Percentiles rank a stretch among this genome's conserved stretches.
Evolutionary conservation across 2,888 invertebrate species (phyloP).

Genomic region (Salticus scenicus): DNA sequence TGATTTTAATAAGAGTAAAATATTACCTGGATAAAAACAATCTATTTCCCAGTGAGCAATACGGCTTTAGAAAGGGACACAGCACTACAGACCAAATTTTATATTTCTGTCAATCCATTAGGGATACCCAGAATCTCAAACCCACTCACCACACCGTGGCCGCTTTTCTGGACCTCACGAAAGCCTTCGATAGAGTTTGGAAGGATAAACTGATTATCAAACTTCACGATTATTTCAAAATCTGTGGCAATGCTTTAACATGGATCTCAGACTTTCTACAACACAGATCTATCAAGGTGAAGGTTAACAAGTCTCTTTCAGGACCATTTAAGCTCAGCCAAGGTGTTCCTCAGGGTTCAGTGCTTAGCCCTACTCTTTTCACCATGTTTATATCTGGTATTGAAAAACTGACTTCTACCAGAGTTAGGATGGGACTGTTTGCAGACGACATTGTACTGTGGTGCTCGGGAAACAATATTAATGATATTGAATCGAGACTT

Average conservation of each 20-base stretch:
- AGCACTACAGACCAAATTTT: background rate
- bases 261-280: slow-evolving; percentile 5
- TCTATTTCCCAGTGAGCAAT: background rate
- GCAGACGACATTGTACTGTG: background rate
- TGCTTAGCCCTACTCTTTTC: slow-evolving; percentile 18
- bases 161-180: slow-evolving; percentile 16
- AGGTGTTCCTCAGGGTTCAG: slow-evolving; percentile 10
- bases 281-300: slow-evolving; percentile 8
- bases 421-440: background rate
- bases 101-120: slow-evolving; percentile 14
- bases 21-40: too few relatives aligned
- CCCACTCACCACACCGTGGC: slow-evolving; percentile 23
- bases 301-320: slow-evolving; percentile 7
- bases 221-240: slow-evolving; percentile 5
- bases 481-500: background rate
- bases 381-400: background rate
- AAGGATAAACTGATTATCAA: slow-evolving; percentile 17
- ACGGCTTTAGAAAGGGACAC: slow-evolving; percentile 2
- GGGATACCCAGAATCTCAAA: slow-evolving; percentile 28
- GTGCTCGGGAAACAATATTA: background rate
- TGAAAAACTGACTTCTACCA: background rate
- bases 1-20: too few relatives aligned
- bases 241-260: background rate
- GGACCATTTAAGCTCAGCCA: slow-evolving; percentile 4
- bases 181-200: slow-evolving; percentile 17